Evolutionary conservation across 2,113 vertebrate species (phyloP).

Genomic region (Pholis gunnellus): DNA sequence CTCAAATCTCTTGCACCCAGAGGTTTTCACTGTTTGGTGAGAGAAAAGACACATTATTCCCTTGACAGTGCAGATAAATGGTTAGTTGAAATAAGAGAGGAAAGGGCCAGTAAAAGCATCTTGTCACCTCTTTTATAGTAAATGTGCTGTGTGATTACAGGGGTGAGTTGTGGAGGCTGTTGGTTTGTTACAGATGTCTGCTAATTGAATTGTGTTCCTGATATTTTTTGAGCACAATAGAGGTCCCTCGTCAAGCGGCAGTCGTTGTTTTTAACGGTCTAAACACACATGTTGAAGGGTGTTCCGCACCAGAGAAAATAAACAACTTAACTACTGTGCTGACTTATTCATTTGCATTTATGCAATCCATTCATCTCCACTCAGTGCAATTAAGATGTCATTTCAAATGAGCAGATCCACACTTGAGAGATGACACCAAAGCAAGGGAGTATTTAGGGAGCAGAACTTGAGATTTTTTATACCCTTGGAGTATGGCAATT

Average conservation of each 20-base stretch:
- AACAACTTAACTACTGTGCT: slow-evolving; percentile 67
- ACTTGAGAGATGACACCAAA: slow-evolving; percentile 48
- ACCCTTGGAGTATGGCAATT: slow-evolving; percentile 62
- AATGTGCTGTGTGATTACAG: slow-evolving; percentile 52
- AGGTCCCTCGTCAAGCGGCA: not conserved
- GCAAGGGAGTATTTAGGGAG: slow-evolving; percentile 60
- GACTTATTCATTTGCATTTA: slow-evolving; percentile 72
- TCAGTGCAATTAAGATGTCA: slow-evolving; percentile 71
- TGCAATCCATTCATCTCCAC: slow-evolving; percentile 63
- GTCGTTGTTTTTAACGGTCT: slow-evolving; percentile 36
- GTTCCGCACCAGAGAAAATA: slow-evolving; percentile 55
- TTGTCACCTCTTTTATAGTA: slow-evolving; percentile 58
- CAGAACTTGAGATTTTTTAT: slow-evolving; percentile 39
- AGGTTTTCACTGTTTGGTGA: slow-evolving; percentile 55
- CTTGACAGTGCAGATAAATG: slow-evolving; percentile 55
- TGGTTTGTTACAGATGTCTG: slow-evolving; percentile 37
- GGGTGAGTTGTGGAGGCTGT: not conserved
- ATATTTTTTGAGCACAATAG: slow-evolving; percentile 47
- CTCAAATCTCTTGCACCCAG: slow-evolving; percentile 43
- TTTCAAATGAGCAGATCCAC: slow-evolving; percentile 61
- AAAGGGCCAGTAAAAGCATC: slow-evolving; percentile 63
- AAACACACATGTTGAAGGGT: slow-evolving; percentile 41
- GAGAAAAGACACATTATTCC: slow-evolving; percentile 60
- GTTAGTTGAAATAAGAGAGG: slow-evolving; percentile 59
- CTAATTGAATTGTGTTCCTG: slow-evolving; percentile 58